Base-by-base conservation (phyloP, 92 coral and sea anemone genomes). In the Palythoa grandiflora region DNA sequence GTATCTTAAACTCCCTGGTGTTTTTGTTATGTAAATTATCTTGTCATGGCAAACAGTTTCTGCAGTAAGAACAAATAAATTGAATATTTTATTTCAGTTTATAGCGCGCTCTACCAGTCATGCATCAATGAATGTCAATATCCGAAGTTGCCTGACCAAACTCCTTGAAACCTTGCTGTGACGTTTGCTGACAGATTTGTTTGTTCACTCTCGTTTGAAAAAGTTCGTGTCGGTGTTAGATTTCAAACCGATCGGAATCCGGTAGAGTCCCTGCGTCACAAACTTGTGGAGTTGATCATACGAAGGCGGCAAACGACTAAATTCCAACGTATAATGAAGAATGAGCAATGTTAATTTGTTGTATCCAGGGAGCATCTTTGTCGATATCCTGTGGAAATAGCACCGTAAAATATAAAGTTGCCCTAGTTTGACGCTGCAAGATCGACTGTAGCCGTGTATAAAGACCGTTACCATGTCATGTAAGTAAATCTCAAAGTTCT, bases 111-210 rank as follows among this genome's bases (percentile, higher is more conserved):
- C 39, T 40, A 28, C 51, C 66, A 66, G 40, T 60, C 75, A 70
- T 39, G 86, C 86, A 35, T 68, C 74, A 81, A 47, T 81, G 61
- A 81, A 35, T 61, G 75, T 65, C 59, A 80, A 80, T 80, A 80
- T 17, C 73, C 40, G 48, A 65, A 65, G 75, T 68, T 81, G 35
- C 85, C 85, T 80, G 75, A 65, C 59, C 75, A 80, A 80, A 80
- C 75, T 47, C 17, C 14, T 79, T 19, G 75, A 81, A 81, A 40
- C 47, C 44, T 15, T 44, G 15, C 12, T 38, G 86, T 81, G 86
- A 81, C 86, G 74, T 68, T 81, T 81, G 76, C 14, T 81, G 86
- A 81, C 86, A 81, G 86, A 44, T 81, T 81, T 21, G 86, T 81
- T 66, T 81, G 86, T 44, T 81, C 86, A 65, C 12, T 19, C 50